phyloP scores from a whole-genome alignment of 2,888 invertebrate genomes.

The Cryptophagus acutangulus region DNA sequence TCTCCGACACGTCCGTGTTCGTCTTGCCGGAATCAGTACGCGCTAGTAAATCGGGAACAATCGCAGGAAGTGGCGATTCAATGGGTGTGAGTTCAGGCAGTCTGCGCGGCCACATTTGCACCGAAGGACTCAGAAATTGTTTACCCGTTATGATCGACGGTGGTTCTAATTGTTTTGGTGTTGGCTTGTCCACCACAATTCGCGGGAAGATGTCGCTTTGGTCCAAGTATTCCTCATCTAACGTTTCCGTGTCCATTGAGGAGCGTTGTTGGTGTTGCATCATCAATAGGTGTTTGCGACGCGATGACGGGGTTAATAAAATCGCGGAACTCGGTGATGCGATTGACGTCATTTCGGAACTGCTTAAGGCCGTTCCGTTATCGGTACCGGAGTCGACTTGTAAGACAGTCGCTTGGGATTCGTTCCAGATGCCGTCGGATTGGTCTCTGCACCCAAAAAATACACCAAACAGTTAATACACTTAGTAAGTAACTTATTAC shows the following conservation, averaged over 20 bases:
- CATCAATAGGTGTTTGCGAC: slow-evolving; percentile 69
- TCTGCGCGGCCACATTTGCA: slow-evolving; percentile 17
- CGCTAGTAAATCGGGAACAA: slow-evolving; percentile 53
- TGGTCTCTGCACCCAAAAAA: slow-evolving; percentile 61
- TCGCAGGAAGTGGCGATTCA: slow-evolving; percentile 39
- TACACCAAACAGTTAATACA: slow-evolving; percentile 1
- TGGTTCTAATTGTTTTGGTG: slow-evolving; percentile 11
- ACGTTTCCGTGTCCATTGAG: slow-evolving; percentile 77
- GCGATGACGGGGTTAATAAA: slow-evolving; percentile 71
- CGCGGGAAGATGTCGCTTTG: slow-evolving; percentile 38
- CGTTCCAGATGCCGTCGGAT: slow-evolving; percentile 85
- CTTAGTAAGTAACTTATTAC: slow-evolving; percentile 29
- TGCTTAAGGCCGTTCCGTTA: slow-evolving; percentile 57
- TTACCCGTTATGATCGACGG: neutral
- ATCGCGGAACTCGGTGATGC: slow-evolving; percentile 55
- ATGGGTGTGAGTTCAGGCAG: slow-evolving; percentile 23
- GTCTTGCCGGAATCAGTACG: slow-evolving; percentile 69
- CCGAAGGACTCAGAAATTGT: neutral
- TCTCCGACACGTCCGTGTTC: slow-evolving; percentile 80
- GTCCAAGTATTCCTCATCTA: slow-evolving; percentile 64
- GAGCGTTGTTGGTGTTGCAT: slow-evolving; percentile 82
- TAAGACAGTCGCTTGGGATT: slow-evolving; percentile 79
- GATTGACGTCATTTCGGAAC: slow-evolving; percentile 48
- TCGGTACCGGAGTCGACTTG: slow-evolving; percentile 68
- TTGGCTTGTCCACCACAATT: slow-evolving; percentile 23